phyloP scores from a whole-genome alignment of 2,797 vertebrate genomes.

The Clarias platycephalus region DNA sequence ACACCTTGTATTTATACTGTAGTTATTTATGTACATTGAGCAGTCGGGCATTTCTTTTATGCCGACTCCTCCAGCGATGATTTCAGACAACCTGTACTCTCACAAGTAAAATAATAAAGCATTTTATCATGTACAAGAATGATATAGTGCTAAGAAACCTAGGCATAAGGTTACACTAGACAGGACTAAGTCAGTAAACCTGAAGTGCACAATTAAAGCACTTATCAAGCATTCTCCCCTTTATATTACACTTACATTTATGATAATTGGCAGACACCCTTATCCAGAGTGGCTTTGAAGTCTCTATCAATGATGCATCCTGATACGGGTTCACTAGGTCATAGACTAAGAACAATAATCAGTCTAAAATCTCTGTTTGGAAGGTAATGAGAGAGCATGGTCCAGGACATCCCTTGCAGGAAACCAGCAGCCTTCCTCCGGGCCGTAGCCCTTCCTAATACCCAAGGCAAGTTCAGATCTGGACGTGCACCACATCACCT shows the following conservation, averaged over 20 bases:
- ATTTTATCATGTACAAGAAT: neutral
- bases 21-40: neutral
- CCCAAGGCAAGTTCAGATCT: neutral
- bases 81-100: neutral
- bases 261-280: too few species aligned
- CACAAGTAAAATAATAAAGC: neutral
- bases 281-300: too few species aligned
- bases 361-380: too few species aligned
- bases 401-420: conserved; percentile 18
- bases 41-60: neutral
- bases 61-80: neutral
- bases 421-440: conserved; percentile 7
- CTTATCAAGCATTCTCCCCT: neutral
- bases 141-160: neutral
- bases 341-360: too few species aligned
- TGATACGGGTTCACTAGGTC: too few species aligned
- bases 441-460: neutral
- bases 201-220: neutral
- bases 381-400: neutral
- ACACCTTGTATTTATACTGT: neutral
- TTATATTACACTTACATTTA: too few species aligned
- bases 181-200: neutral
- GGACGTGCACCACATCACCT: neutral
- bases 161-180: neutral
- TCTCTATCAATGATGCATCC: too few species aligned